Base-by-base conservation (phyloP, 2,888 invertebrate species). In the Melangyna quadrimaculata region DNA sequence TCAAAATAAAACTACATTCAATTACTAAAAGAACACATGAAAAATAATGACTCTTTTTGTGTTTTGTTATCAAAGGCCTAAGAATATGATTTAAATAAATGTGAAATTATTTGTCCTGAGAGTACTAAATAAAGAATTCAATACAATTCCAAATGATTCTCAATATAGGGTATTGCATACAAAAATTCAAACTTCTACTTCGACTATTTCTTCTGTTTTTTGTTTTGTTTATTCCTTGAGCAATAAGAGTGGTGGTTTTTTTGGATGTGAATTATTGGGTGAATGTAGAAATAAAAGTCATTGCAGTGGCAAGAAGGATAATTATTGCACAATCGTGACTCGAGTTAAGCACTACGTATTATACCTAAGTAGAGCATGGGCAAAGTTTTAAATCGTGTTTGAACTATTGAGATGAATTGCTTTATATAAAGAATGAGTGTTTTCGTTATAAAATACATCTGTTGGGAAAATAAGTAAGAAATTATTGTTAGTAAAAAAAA, bases 241-340 rank as follows among this genome's bases (percentile, higher is more conserved):
- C n/a, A 43, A 59, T 51, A 1, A n/a, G 17, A 10, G 19, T 24
- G 17, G 17, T 24, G 8, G 32, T 12, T 1, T 37, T 63, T 63
- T 63, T 35, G 14, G n/a, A 53, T 45, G 27, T 45, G 32, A 63
- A 55, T 32, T 59, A 63, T 53, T 14, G 37, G 14, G 1, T 19
- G 40, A 53, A 51, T 67, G 72, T 43, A 63, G 37, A 72, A 72
- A 67, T 61, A 73, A 79, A 73, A 79, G 67, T 73, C 67, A 73
- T 59, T 61, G 67, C 67, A 67, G 59, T 51, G 69, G 79, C 24
- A 74, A 61, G 61, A 80, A 53, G 74, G 61, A 80, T 74, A 69
- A 80, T 74, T 74, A 74, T 69, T 74, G 79, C 61, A 80, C 69
- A 80, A 69, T 74, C 69, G 74, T 74, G 69, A 61, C 53, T 69